Base-by-base conservation (phyloP, 1,140 invertebrate species). In the Eulimnadia texana region DNA sequence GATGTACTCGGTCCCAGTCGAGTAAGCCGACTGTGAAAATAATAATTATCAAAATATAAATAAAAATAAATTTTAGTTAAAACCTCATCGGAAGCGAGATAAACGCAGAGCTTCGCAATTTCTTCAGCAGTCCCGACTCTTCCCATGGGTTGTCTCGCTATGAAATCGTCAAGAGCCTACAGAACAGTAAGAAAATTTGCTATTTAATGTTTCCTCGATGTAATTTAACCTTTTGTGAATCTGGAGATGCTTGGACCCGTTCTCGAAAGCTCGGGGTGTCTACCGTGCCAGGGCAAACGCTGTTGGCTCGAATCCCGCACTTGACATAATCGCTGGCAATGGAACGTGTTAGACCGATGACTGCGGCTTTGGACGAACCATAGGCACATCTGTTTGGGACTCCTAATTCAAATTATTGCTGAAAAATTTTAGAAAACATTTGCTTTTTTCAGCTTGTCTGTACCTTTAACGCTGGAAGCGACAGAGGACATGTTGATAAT, bases 401-500 rank as follows among this genome's bases (percentile, higher is more conserved):
- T 53, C 72, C 74, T 42, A 16, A 42, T 42, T 42, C 6, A 42
- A 6, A 42, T 9, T 16, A 6, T 9, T 42, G 16, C 16, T 16
- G 16, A 42, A 6, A 42, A 42, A 9, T 16, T 16, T 42, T 16
- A 6, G 6, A 42, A 42, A 42, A 6, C 33, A 16, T 42, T 42
- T 42, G 33, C 16, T 42, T 42, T 6, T 9, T n/a, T n/a, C n/a
- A n/a, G n/a, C n/a, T n/a, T n/a, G n/a, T n/a, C n/a, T n/a, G 6
- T 42, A 42, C 33, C 33, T 66, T 73, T 73, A 13, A 76, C 67
- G 59, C 68, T 72, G 50, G 73, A 75, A 1, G 70, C 72, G 1
- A 74, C 73, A n/a, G 74, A 75, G 2, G 76, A 71, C 71, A 76
- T 76, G 65, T 76, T 76, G 54, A 76, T 71, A 28, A 76, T 72